Evolutionary conservation across 2,888 invertebrate genomes (phyloP).

Genomic region (Creontiades dilutus): DNA sequence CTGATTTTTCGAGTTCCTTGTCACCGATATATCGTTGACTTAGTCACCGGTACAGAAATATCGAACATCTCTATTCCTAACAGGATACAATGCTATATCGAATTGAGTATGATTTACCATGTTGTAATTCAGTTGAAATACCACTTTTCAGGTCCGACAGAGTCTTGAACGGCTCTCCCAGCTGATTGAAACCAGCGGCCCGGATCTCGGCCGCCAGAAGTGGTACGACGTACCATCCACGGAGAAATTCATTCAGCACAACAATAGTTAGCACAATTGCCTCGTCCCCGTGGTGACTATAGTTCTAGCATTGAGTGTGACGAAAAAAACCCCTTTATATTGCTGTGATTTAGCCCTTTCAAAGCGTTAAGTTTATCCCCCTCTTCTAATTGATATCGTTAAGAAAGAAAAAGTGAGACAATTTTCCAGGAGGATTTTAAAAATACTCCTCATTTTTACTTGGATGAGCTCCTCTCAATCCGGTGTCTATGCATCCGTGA

Average conservation of each 20-base stretch:
- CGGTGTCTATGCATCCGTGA: not conserved
- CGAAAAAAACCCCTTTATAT: conserved; percentile 36
- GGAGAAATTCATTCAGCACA: conserved; percentile 67
- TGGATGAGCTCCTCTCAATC: conserved; percentile 9
- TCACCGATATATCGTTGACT: too few relatives aligned
- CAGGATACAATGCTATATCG: too few relatives aligned
- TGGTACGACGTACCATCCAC: conserved; percentile 65
- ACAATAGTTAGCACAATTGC: conserved; percentile 74
- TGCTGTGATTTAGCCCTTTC: conserved; percentile 65
- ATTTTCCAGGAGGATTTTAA: not conserved
- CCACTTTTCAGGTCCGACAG: conserved; percentile 85
- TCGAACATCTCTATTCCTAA: too few relatives aligned
- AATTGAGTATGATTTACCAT: too few relatives aligned
- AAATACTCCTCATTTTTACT: conserved; percentile 21
- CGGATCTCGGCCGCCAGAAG: conserved; percentile 60
- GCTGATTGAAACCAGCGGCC: conserved; percentile 78
- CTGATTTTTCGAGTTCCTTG: too few relatives aligned
- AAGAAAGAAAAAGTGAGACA: conserved; percentile 4
- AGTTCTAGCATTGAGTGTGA: not conserved
- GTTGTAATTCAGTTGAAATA: not conserved
- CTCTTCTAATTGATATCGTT: not conserved
- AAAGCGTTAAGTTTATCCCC: not conserved
- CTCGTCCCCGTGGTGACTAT: conserved; percentile 59
- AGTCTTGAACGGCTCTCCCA: conserved; percentile 89
- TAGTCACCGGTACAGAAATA: too few relatives aligned